Evolutionary conservation across 2,888 invertebrate genomes (phyloP).

Genomic region (Dynastes grantii): DNA sequence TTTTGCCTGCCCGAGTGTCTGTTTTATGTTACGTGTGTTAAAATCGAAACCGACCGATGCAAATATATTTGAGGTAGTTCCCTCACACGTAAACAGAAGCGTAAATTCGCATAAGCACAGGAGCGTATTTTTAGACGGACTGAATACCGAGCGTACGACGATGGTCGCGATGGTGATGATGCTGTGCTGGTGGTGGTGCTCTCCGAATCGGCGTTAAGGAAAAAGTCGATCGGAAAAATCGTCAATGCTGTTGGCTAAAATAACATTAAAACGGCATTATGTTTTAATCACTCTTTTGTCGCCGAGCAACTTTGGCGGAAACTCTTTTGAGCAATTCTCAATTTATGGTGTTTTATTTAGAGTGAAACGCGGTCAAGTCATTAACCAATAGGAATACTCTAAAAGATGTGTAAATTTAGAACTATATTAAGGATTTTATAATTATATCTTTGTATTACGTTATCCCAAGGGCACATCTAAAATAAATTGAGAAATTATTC

Average conservation of each 20-base stretch:
- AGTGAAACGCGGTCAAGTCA: not conserved
- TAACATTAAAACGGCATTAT: conserved; percentile 15
- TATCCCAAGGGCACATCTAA: too few species aligned
- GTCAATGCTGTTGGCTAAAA: conserved; percentile 20
- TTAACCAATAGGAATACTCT: too few species aligned
- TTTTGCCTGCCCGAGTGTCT: conserved; percentile 30
- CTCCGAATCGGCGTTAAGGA: conserved; percentile 24
- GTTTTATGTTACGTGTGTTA: conserved; percentile 41
- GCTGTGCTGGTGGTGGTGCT: not conserved
- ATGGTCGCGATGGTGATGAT: conserved; percentile 6
- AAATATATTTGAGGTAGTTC: conserved; percentile 46
- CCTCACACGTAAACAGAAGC: conserved; percentile 43
- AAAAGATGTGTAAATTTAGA: too few species aligned
- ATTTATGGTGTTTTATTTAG: conserved; percentile 7
- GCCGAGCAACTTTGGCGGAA: conserved; percentile 21
- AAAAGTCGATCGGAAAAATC: conserved; percentile 33
- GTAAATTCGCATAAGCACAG: conserved; percentile 42
- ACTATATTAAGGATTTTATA: too few species aligned
- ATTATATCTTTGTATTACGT: too few species aligned
- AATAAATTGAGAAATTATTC: too few species aligned
- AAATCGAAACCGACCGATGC: conserved; percentile 44
- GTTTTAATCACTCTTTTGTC: conserved; percentile 18
- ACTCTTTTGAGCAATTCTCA: conserved; percentile 8
- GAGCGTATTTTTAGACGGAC: conserved; percentile 40
- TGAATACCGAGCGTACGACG: conserved; percentile 7